Evolutionary conservation across 2,113 vertebrate genomes (phyloP), one percentile per base, ranked within the genome.

Genomic region (Istiophorus platypterus): DNA sequence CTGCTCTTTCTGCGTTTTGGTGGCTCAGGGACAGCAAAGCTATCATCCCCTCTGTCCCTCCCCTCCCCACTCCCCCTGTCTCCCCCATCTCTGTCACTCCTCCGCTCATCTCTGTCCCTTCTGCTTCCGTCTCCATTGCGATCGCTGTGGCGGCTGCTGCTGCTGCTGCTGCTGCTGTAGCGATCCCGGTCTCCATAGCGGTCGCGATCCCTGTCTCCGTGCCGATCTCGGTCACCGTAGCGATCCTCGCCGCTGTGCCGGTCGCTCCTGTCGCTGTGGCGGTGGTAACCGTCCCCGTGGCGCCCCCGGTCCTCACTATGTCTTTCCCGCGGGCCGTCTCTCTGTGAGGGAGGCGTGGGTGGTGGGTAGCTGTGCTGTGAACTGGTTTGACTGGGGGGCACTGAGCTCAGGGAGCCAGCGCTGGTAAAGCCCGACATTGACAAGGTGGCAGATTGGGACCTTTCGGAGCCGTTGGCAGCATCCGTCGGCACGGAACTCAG

Each of bases 1-100:
- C 98, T 94, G 82, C 98, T 99, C 92, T 97, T 99, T 93, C 99
- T 99, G 74, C 97, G 96, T 74, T 97, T 98, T 20, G 98, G 98
- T 22, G 97, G 97, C 69, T 99, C 98, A 0, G 98, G 98, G 72
- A 99, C 95, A 47, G 97, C 97, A 37, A 99, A 99, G 27, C 95
- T 97, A 86, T 98, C 97, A 68, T 95, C 96, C 78, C 95, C 96
- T 74, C 78, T 89, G 63, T 91, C 91, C 67, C 89, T 88, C 47
- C 89, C 91, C 26, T 93, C 93, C 72, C 81, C 26, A 47, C 86
- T 84, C 51, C 76, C 85, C 85, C 72, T 90, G 84, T 81, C 92
- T 85, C 76, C 91, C 72, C 72, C 85, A 12, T 81, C 92, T 75
- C 76, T 89, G 61, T 89, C 89, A 20, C 89, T 73, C 65, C 85